phyloP scores from a whole-genome alignment of 1,140 invertebrate genomes.

The Arion vulgaris region DNA sequence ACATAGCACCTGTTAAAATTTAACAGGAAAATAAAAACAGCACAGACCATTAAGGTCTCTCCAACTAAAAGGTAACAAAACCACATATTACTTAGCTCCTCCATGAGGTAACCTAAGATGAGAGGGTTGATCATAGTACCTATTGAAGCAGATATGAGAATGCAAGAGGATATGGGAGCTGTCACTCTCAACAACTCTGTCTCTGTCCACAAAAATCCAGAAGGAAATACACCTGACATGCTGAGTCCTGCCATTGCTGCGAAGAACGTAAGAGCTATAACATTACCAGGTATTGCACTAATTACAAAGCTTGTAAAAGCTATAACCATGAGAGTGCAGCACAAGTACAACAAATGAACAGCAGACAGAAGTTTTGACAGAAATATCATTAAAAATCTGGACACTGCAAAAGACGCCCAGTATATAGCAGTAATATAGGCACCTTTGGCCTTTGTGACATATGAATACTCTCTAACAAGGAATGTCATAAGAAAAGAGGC shows the following conservation, averaged over 20 bases:
- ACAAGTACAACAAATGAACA: conserved; percentile 37
- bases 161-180: conserved; percentile 47
- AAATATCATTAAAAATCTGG: conserved; percentile 49
- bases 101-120: conserved; percentile 49
- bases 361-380: conserved; percentile 43
- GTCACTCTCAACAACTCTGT: conserved; percentile 49
- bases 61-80: conserved; percentile 50
- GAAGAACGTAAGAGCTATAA: conserved; percentile 32
- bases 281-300: background rate
- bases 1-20: conserved; percentile 1
- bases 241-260: conserved; percentile 39
- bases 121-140: conserved; percentile 48
- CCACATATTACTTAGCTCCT: conserved; percentile 51
- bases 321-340: conserved; percentile 28
- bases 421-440: conserved; percentile 45
- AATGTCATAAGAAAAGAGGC: conserved; percentile 50
- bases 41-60: conserved; percentile 39
- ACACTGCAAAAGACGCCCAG: conserved; percentile 49
- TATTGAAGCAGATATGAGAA: conserved; percentile 47
- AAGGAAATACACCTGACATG: conserved; percentile 49
- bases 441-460: conserved; percentile 42
- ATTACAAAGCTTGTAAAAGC: conserved; percentile 38
- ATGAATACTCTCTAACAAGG: conserved; percentile 35
- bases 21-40: conserved; percentile 35
- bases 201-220: conserved; percentile 50